Evolutionary conservation across 2,113 vertebrate species (phyloP).

Genomic region (Mystacornis crossleyi): DNA sequence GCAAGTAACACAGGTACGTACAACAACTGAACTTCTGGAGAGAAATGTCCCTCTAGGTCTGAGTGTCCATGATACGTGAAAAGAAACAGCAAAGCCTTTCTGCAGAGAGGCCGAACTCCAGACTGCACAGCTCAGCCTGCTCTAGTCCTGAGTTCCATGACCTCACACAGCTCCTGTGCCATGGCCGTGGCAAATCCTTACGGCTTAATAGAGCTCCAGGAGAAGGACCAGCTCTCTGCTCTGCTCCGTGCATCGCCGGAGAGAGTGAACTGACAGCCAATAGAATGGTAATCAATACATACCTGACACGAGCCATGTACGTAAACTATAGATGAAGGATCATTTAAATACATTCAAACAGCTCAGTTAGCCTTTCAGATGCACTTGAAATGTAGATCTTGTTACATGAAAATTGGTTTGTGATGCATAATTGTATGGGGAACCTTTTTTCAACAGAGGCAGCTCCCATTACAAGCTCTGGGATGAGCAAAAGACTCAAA

Average conservation of each 20-base stretch:
- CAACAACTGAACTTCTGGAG: background rate
- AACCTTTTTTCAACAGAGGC: background rate
- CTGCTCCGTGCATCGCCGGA: background rate
- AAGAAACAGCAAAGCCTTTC: background rate
- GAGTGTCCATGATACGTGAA: background rate
- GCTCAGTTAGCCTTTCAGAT: background rate
- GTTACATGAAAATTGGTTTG: background rate
- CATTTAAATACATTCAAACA: conserved; percentile 33
- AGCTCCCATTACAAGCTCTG: background rate
- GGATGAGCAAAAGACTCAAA: background rate
- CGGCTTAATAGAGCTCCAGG: background rate
- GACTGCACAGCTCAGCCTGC: background rate
- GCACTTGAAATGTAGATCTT: background rate
- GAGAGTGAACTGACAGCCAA: background rate
- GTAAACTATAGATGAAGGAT: conserved; percentile 24
- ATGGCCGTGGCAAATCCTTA: background rate
- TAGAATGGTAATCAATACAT: conserved; percentile 31
- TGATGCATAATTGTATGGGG: background rate
- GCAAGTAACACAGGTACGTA: background rate
- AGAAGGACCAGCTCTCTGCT: background rate
- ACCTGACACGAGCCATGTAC: background rate
- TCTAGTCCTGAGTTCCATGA: background rate
- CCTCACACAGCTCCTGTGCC: background rate
- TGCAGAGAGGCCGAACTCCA: background rate
- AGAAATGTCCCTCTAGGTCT: background rate